Evolutionary conservation across 2,113 vertebrate species (phyloP).

Genomic region (Carassius auratus): DNA sequence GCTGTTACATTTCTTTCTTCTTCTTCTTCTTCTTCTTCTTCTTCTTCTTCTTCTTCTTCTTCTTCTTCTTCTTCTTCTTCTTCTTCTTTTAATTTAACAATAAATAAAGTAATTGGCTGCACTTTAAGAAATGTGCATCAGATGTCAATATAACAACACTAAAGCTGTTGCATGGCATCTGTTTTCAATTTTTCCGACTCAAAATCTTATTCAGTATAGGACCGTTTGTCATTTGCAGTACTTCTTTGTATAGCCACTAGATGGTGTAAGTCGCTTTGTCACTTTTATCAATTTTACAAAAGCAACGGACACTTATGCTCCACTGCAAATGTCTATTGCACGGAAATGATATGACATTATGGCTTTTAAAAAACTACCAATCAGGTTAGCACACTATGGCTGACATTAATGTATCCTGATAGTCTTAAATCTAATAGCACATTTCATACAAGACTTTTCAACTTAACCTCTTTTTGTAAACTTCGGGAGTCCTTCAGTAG

Average conservation of each 20-base stretch:
- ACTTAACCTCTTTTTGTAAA: no score
- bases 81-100: background rate
- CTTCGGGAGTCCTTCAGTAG: background rate
- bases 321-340: background rate
- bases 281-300: background rate
- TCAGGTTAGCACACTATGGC: background rate
- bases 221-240: background rate
- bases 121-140: background rate
- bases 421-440: background rate
- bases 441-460: background rate
- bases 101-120: background rate
- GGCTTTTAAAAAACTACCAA: background rate
- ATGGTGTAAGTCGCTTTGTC: constrained; percentile 4
- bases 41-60: background rate
- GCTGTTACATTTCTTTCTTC: background rate
- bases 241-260: constrained; percentile 38
- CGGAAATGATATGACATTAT: background rate
- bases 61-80: background rate
- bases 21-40: background rate
- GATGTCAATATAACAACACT: background rate
- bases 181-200: background rate
- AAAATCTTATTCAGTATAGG: background rate
- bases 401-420: background rate
- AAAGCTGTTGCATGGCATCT: background rate
- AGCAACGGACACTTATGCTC: background rate